Base-by-base conservation (phyloP, 2,888 invertebrate genomes). In the Actias luna region DNA sequence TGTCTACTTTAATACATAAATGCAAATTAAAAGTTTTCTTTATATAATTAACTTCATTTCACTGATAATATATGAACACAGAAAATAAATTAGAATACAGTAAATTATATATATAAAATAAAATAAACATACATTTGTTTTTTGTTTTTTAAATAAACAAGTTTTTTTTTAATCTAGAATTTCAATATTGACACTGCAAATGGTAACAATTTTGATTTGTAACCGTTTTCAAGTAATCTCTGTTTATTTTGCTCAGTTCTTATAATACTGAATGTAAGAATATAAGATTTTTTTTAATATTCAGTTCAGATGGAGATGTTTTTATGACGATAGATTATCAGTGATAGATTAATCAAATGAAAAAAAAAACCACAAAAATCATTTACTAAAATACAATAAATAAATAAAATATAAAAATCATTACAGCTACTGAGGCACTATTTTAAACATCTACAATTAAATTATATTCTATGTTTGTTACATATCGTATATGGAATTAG, bases 351-450 rank as follows among this genome's bases (percentile, higher is more conserved):
- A 57, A 31, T 29, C 29, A 62, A 57, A 29, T 50, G 33, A 60
- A 46, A 50, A 33, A 42, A 39, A 29, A 46, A 33, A 46, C 25
- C 31, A 60, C 31, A 61, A 42, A 62, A 63, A 61, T 57, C 36
- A 64, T 50, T 22, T 12, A 25, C 22, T 58, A 63, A 64, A 67
- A 64, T 65, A 65, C 52, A 68, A 69, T 69, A 66, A 69, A 68
- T 69, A 62, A 69, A 52, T 63, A 42, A 42, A 42, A 33, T 31
- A n/a, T n/a, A 42, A 16, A 50, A 22, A 33, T 22, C 16, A 58
- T 63, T 36, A 63, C 63, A 66, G 63, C 65, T 66, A 61, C 67
- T 63, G 69, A 71, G 69, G 68, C 71, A 69, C 71, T 69, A 68
- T 68, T 60, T 59, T 63, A 64, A 67, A 64, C 58, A 67, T 52